Evolutionary conservation across 2,113 vertebrate species (phyloP), one percentile per base, ranked within the genome.

Genomic region (Platysternon megacephalum): DNA sequence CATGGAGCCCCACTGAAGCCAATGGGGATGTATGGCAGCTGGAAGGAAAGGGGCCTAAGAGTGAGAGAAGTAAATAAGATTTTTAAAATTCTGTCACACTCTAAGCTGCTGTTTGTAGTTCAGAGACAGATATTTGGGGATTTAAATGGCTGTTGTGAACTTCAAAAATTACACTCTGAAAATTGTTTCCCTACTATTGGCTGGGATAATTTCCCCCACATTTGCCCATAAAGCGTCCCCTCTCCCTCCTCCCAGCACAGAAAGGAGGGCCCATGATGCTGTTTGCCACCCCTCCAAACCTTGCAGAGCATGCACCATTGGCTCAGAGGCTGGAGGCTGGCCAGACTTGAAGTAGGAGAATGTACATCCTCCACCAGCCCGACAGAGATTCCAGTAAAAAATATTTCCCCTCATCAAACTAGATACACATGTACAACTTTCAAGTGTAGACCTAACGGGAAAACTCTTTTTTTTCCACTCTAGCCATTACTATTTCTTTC

Each of bases 21-120:
- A 95, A 91, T 53, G 19, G 72, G 89, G n/a, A 48, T 16, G 19
- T 79, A 94, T 95, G 65, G 91, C 79, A 90, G 48, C 42, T 51
- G 88, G 81, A 95, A 95, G 95, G 93, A 93, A 87, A 91, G 68
- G 11, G 58, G 58, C 84, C 79, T 92, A 85, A 92, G 83, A 44
- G 81, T 35, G 8, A 51, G 74, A 79, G 61, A 95, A 91, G 44
- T 83, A 91, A 96, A 95, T 89, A 52, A 88, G 79, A 7, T 85
- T 95, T 95, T 94, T 1, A 2, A 55, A 96, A 93, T 96, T 82
- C 79, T 94, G 89, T 87, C 91, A 85, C 21, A 74, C 44, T 58
- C 56, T 95, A 97, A 97, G 89, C 46, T 94, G 94, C 90, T 46
- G 96, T 97, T 96, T 92, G 46, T 13, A 82, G 85, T 93, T 46